Conservation (phyloP, 2,797 vertebrate genomes). For the Alfaro cultratus region DNA sequence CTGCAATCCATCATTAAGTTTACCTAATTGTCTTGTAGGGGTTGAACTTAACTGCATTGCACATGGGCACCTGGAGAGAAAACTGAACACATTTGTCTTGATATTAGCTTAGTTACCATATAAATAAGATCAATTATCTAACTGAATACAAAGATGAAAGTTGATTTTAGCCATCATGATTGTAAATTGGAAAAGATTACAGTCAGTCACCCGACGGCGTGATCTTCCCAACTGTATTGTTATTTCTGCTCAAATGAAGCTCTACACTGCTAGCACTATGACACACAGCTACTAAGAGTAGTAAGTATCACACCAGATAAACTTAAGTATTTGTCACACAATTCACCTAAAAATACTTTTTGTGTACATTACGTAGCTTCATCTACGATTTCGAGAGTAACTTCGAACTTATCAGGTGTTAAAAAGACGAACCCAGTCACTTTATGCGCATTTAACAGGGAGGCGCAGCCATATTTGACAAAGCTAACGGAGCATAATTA, state of each 20-base stretch:
- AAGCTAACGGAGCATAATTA: slow-evolving; percentile 8
- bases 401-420: neutral
- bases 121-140: neutral
- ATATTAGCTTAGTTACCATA: neutral
- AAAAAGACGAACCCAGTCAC: neutral
- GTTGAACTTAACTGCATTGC: neutral
- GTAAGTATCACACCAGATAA: neutral
- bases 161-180: neutral
- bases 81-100: neutral
- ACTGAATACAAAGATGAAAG: neutral
- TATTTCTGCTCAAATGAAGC: neutral
- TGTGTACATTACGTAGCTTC: neutral
- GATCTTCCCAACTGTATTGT: neutral
- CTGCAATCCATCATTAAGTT: neutral
- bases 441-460: slow-evolving; percentile 1
- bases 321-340: neutral
- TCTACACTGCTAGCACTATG: neutral
- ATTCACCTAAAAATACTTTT: neutral
- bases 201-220: neutral
- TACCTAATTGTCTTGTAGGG: no score
- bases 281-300: neutral
- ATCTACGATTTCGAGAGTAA: neutral
- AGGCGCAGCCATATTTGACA: neutral
- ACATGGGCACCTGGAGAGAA: neutral
- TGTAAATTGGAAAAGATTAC: neutral